Evolutionary conservation across 2,113 vertebrate species (phyloP).

Genomic region (Misgurnus anguillicaudatus): DNA sequence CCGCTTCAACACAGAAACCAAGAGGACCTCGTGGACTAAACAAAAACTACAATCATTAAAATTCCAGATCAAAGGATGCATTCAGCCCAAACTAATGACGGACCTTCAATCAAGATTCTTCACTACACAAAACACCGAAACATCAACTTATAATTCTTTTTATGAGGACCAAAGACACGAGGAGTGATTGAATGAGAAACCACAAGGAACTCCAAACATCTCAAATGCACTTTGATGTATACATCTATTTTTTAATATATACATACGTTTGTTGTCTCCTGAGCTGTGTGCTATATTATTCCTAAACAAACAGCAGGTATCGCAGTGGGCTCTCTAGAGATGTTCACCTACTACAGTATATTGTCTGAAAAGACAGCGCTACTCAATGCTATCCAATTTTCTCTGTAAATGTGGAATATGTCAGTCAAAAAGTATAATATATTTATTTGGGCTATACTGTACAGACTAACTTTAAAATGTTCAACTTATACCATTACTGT

Average conservation of each 20-base stretch:
- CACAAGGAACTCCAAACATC: slow-evolving; percentile 14
- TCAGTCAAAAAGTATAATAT: no score
- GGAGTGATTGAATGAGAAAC: slow-evolving; percentile 18
- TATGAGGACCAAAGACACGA: slow-evolving; percentile 21
- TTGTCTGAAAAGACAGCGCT: slow-evolving; percentile 16
- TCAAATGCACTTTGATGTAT: slow-evolving; percentile 39
- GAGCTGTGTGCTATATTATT: slow-evolving; percentile 14
- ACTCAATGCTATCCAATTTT: slow-evolving; percentile 5
- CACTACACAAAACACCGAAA: background rate
- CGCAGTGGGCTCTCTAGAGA: slow-evolving; percentile 14
- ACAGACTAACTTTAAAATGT: background rate
- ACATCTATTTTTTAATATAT: slow-evolving; percentile 51
- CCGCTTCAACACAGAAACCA: slow-evolving; percentile 66
- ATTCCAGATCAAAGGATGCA: slow-evolving; percentile 76
- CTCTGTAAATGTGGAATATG: slow-evolving; percentile 17
- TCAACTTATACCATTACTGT: background rate
- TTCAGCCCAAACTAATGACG: slow-evolving; percentile 65
- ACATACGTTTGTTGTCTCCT: slow-evolving; percentile 13
- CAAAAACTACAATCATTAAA: slow-evolving; percentile 72
- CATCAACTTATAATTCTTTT: slow-evolving; percentile 12
- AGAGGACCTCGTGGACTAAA: slow-evolving; percentile 56
- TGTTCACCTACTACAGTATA: slow-evolving; percentile 18
- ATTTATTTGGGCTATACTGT: background rate
- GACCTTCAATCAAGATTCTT: slow-evolving; percentile 23
- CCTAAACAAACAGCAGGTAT: slow-evolving; percentile 14